Evolutionary conservation across 64 coral and sea anemone genomes (phyloP), one percentile per base, ranked within the genome.

Genomic region (Hydrozoanthus tunicans): DNA sequence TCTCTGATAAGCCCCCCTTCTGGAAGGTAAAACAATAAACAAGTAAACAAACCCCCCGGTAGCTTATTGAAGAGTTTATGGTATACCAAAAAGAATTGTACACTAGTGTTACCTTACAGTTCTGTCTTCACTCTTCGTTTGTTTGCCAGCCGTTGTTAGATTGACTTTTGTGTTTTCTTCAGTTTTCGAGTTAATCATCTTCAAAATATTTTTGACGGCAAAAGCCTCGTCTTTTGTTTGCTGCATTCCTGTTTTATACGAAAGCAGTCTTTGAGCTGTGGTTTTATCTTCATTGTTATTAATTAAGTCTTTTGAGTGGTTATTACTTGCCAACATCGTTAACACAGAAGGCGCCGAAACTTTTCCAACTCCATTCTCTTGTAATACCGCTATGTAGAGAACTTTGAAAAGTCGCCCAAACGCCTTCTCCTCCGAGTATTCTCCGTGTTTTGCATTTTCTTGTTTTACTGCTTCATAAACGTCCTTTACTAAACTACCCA

Each of bases 391-490:
- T 60, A 88, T 43, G 7, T 88, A 88, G 3, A 88, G 68, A 74
- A 69, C 84, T 74, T 88, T 88, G 12, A 88, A 88, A 9, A 88
- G 56, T 23, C 69, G 68, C 70, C 84, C 70, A 88, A 88, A 75
- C 6, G 84, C 84, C 56, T 88, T 70, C 55, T 74, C 69, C 1
- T 88, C 84, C 5, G 84, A 88, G 59, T 73, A 75, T 88, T 75
- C 24, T 3, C 54, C 67, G 59, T 20, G 58, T 9, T 72, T 86
- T 32, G 54, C 70, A 60, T 88, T 88, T 27, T 88, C 67, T 74
- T 88, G 68, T 26, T 88, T 88, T 60, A 88, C 74, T 75, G 68
- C 57, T 60, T 88, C 69, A 51, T 75, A 88, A 43, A 88, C 26
- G 9, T 72, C 84, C 60, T 75, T 88, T 56, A 88, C 69, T 8